These are phyloP conservation scores for Torymus aiolomorphi DNA, from an alignment of 2,888 invertebrate species.

Conservation along the genomic window DNA sequence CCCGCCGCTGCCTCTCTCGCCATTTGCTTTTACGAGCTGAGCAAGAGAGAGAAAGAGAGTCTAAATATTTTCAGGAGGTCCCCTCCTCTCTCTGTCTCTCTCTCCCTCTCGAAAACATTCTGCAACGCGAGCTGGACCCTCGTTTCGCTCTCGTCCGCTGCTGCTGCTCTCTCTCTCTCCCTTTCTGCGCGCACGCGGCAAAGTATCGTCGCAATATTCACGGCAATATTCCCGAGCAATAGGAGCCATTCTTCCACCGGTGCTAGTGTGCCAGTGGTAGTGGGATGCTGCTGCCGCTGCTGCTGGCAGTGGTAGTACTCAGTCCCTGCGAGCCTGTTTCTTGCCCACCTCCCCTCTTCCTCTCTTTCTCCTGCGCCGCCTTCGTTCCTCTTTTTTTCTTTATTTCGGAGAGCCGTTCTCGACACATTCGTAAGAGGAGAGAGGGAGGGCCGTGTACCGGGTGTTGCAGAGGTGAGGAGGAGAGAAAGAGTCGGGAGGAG, in stretches of 20 bases:
- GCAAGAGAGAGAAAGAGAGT: slow-evolving; percentile 35
- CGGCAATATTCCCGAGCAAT: slow-evolving; percentile 64
- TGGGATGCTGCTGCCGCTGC: neutral
- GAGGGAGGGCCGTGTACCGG: neutral
- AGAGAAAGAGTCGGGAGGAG: slow-evolving; percentile 6
- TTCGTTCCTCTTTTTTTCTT: slow-evolving; percentile 12
- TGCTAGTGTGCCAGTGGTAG: slow-evolving; percentile 1
- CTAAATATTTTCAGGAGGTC: slow-evolving; percentile 66
- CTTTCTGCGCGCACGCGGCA: slow-evolving; percentile 4
- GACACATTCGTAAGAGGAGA: slow-evolving; percentile 18
- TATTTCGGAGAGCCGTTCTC: slow-evolving; percentile 34
- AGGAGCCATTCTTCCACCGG: slow-evolving; percentile 61
- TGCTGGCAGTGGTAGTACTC: neutral
- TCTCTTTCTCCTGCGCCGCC: neutral
- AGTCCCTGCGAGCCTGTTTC: slow-evolving; percentile 29
- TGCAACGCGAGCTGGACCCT: slow-evolving; percentile 33
- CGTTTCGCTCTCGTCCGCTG: slow-evolving; percentile 18
- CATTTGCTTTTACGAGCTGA: slow-evolving; percentile 68
- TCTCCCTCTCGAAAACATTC: slow-evolving; percentile 18
- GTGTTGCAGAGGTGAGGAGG: too few relatives aligned
- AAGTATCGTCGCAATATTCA: slow-evolving; percentile 62
- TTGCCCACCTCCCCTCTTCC: slow-evolving; percentile 37
- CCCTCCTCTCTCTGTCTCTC: neutral
- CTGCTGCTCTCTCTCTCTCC: neutral
- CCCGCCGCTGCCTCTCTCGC: slow-evolving; percentile 56